Evolutionary conservation across 2,888 invertebrate genomes (phyloP).

Genomic region (Smittia aterrima): DNA sequence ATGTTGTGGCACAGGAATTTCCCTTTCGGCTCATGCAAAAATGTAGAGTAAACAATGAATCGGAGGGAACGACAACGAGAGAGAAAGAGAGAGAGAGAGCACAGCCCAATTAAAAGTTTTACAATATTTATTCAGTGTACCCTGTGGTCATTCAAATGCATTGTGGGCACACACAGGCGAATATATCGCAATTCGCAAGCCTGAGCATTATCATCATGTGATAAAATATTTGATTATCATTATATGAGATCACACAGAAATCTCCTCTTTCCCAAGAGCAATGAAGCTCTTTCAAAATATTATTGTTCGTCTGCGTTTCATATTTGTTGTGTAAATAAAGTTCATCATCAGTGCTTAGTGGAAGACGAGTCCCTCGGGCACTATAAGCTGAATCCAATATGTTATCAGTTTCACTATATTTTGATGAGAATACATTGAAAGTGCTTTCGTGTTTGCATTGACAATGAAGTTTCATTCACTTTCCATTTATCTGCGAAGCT

Average conservation of each 20-base stretch:
- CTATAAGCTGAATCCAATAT: not conserved
- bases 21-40: not conserved
- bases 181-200: not conserved
- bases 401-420: slow-evolving; percentile 10
- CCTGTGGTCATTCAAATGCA: not conserved
- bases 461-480: slow-evolving; percentile 7
- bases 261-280: not conserved
- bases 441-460: slow-evolving; percentile 2
- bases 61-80: not conserved
- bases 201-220: slow-evolving; percentile 23
- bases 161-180: not conserved
- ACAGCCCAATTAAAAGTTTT: slow-evolving; percentile 16
- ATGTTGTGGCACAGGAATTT: not conserved
- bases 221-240: slow-evolving; percentile 38
- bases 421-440: not conserved
- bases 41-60: no score
- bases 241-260: slow-evolving; percentile 23
- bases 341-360: not conserved
- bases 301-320: not conserved
- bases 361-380: not conserved
- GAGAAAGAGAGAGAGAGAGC: not conserved
- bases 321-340: slow-evolving; percentile 3
- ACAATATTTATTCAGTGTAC: slow-evolving; percentile 14
- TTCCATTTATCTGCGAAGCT: no score
- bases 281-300: not conserved